phyloP scores from a whole-genome alignment of 64 coral and sea anemone genomes.

The Dendrophyllia cribrosa region DNA sequence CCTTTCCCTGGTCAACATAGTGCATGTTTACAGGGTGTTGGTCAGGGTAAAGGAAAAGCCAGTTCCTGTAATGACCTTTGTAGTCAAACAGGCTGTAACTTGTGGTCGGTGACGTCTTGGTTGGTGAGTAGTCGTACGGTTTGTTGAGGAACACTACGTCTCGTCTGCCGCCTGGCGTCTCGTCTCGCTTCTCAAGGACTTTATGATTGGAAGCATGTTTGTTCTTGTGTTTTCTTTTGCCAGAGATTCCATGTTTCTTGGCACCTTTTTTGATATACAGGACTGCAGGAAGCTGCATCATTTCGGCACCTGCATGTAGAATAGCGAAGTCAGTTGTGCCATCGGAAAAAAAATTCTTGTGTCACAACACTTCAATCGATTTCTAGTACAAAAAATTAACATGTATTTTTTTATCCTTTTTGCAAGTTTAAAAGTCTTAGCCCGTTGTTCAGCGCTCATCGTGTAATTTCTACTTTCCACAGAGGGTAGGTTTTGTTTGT shows the following conservation, averaged over 20 bases:
- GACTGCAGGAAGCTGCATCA: slow-evolving; percentile 54
- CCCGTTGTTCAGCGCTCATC: no score
- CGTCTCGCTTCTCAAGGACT: not conserved
- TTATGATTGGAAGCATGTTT: not conserved
- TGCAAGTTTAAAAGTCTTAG: no score
- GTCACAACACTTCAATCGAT: no score
- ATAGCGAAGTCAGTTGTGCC: not conserved
- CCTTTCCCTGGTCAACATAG: slow-evolving; percentile 20
- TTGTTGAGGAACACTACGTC: slow-evolving; percentile 25
- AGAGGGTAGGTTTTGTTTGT: no score
- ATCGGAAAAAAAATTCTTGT: no score
- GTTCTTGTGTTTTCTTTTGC: slow-evolving; percentile 13
- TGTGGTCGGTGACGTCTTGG: not conserved
- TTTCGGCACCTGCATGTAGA: not conserved
- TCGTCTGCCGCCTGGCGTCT: slow-evolving; percentile 4
- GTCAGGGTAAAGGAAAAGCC: slow-evolving; percentile 35
- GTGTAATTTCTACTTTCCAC: no score
- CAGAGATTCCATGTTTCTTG: slow-evolving; percentile 40
- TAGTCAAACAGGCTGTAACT: slow-evolving; percentile 50
- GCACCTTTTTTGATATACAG: slow-evolving; percentile 56
- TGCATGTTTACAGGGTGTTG: slow-evolving; percentile 21
- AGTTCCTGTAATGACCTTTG: slow-evolving; percentile 42
- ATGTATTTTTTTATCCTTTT: no score
- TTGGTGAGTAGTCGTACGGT: slow-evolving; percentile 26
- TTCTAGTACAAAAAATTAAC: no score